Evolutionary conservation across 2,888 invertebrate genomes (phyloP), one percentile per base, ranked within the genome.

Genomic region (Graphium colonna): DNA sequence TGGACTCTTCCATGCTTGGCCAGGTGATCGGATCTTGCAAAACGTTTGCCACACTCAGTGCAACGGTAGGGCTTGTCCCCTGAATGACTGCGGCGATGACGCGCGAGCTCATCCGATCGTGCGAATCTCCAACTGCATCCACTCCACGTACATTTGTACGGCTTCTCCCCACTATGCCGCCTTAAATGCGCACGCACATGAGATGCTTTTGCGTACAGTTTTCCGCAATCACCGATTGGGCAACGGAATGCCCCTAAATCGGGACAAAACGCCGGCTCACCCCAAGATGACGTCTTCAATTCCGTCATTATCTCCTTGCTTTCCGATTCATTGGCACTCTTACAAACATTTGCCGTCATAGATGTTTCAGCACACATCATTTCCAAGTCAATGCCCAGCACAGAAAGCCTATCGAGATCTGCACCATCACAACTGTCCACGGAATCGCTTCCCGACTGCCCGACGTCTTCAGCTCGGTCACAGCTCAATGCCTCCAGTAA

Each of bases 21-120:
- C 53, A 98, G 91, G 79, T 98, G 98, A 79, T 98, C 98, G 21
- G 97, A 97, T 18, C 98, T 91, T 0, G 97, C 96, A 81, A 98
- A 98, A 58, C 94, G 92, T 81, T 98, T 98, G 45, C 94, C 92
- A 78, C 98, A 98, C 66, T 96, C 92, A 54, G 92, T 91, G 79
- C 98, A 98, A 55, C 94, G 92, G 81, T 98, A 98, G 0, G 98
- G 98, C 79, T 98, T 98, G 58, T 97, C 92, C 0, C 98, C 98
- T 0, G 97, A 97, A 82, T 98, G 98, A n/a, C 97, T 97, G 60
- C 98, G 92, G 50, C 95, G 93, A 77, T 98, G 98, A 15, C 98
- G 92, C 1, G 97, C 96, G 60, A 98, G 83, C 81, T 98, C 98
- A 77, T 98, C 98, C 0, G 98, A 98, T 53, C 98, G 91, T 13